Evolutionary conservation across 2,888 invertebrate species (phyloP).

Genomic region (Lycophotia porphyrea): DNA sequence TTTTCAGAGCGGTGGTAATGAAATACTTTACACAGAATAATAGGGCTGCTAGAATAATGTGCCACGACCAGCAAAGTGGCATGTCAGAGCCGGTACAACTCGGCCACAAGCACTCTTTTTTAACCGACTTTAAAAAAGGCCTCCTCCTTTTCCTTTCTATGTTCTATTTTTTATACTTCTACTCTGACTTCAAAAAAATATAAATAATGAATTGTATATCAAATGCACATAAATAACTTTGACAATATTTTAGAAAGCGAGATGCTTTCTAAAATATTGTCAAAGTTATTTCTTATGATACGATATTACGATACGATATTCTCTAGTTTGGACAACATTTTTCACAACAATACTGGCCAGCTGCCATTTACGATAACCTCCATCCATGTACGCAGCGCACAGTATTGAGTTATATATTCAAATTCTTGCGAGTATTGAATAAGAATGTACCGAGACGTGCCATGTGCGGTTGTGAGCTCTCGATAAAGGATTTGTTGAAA

Average conservation of each 20-base stretch:
- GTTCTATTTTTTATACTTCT: background rate
- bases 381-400: constrained; percentile 10
- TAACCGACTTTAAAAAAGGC: background rate
- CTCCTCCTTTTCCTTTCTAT: no score
- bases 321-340: constrained; percentile 10
- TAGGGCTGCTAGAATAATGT: background rate
- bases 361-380: constrained; percentile 43
- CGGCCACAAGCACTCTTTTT: background rate
- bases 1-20: background rate
- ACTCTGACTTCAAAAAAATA: background rate
- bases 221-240: constrained; percentile 19
- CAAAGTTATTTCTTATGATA: no score
- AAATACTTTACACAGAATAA: background rate
- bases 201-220: constrained; percentile 11
- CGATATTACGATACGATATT: no score
- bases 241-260: constrained; percentile 30
- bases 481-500: constrained; percentile 19
- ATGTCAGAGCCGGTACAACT: background rate
- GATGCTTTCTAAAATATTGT: no score
- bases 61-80: no score
- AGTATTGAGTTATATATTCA: constrained; percentile 33
- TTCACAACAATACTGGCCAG: constrained; percentile 35
- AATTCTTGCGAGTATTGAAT: constrained; percentile 33
- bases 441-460: constrained; percentile 20
- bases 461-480: background rate